Evolutionary conservation across 1,140 invertebrate species (phyloP).

Genomic region (Triops cancriformis): DNA sequence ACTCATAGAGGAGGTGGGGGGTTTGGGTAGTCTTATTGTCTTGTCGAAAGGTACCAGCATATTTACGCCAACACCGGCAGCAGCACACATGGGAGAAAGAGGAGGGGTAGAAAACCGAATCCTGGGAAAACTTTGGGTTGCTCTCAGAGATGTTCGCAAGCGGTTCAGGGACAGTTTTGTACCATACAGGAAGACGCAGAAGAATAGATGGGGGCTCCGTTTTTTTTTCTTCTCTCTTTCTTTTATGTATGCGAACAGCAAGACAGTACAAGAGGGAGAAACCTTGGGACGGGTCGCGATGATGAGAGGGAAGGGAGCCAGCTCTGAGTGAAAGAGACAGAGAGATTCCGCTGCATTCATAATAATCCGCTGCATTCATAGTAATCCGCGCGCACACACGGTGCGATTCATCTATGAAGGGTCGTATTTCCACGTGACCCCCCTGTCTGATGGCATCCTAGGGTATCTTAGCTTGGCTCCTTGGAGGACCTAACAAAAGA

Average conservation of each 20-base stretch:
- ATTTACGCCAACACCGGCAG: background rate
- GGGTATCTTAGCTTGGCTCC: background rate
- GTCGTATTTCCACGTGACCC: conserved; percentile 12
- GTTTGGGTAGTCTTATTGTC: background rate
- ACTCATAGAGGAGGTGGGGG: background rate
- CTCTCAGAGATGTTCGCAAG: background rate
- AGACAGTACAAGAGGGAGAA: background rate
- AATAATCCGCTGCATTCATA: conserved; percentile 9
- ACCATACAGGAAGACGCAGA: conserved; percentile 5
- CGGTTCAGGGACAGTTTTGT: background rate
- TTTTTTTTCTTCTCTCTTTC: conserved; percentile 19
- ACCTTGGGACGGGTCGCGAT: background rate
- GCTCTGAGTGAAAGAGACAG: background rate
- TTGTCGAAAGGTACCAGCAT: conserved; percentile 4
- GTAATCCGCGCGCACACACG: conserved; percentile 11
- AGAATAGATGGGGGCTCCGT: conserved; percentile 12
- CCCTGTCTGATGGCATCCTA: background rate
- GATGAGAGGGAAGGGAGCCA: background rate
- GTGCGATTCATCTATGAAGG: background rate
- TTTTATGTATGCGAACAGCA: conserved; percentile 15
- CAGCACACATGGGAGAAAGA: background rate
- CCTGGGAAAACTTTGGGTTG: background rate
- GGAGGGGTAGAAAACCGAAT: background rate
- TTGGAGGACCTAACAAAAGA: background rate
- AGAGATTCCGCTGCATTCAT: conserved; percentile 13